Percentiles rank a stretch among this genome's conserved stretches.
Evolutionary conservation across 1,140 invertebrate species (phyloP).

Genomic region (Acromyrmex charruanus): DNA sequence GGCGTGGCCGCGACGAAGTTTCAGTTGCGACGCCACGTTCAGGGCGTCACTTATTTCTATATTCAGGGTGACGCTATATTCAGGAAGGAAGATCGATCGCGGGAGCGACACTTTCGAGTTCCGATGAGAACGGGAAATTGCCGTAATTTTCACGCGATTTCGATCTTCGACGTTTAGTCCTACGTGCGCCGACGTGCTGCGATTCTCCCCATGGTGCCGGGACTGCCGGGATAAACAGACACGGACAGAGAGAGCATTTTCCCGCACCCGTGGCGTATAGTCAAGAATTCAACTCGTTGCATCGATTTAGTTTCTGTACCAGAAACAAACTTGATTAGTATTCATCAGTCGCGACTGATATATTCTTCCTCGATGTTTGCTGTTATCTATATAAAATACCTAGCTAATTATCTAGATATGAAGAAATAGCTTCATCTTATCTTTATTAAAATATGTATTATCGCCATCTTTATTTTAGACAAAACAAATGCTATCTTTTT

Average conservation of each 20-base stretch:
- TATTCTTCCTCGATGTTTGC: too few species aligned
- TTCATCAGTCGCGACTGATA: not conserved
- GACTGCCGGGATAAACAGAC: not conserved
- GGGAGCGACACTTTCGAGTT: not conserved
- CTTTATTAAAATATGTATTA: too few species aligned
- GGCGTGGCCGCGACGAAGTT: not conserved
- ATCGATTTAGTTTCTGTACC: not conserved
- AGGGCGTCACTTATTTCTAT: not conserved
- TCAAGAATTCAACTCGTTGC: not conserved
- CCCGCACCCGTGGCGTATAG: not conserved
- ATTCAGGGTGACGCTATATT: conserved; percentile 27
- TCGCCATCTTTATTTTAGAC: too few species aligned
- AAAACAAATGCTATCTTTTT: too few species aligned
- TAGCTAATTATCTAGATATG: too few species aligned
- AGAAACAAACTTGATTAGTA: not conserved
- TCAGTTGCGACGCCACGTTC: not conserved
- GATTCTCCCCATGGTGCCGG: not conserved
- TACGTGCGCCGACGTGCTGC: not conserved
- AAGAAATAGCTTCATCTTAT: too few species aligned
- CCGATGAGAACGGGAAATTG: not conserved
- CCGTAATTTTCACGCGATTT: not conserved
- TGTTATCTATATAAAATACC: too few species aligned
- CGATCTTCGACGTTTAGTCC: not conserved
- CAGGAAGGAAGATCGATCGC: not conserved
- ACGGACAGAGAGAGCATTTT: not conserved